These are phyloP conservation scores for Chloroclysta siterata DNA, from an alignment of 2,888 invertebrate genomes.

Conservation along the genomic window DNA sequence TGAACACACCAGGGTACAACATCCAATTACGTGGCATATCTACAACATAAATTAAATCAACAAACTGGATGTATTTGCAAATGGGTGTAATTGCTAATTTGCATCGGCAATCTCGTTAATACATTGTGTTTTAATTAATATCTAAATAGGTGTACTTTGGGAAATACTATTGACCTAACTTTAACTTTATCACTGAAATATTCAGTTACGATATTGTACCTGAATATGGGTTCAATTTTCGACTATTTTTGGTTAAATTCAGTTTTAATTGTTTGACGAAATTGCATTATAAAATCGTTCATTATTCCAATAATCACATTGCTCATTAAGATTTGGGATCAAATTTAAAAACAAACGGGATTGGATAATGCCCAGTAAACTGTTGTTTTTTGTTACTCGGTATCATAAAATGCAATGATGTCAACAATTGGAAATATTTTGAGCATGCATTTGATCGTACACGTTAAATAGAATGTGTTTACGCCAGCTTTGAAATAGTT, in stretches of 20 bases:
- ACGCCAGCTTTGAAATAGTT: no score
- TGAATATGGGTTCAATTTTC: conserved; percentile 39
- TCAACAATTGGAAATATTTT: no score
- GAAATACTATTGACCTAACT: conserved; percentile 47
- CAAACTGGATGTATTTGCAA: conserved; percentile 52
- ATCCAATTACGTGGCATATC: conserved; percentile 36
- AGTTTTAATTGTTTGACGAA: conserved; percentile 38
- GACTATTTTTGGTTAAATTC: conserved; percentile 31
- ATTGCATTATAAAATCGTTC: conserved; percentile 32
- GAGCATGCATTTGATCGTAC: no score
- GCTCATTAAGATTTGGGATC: conserved; percentile 12
- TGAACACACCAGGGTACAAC: conserved; percentile 14
- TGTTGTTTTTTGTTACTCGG: no score
- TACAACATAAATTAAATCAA: conserved; percentile 49
- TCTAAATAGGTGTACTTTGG: conserved; percentile 56
- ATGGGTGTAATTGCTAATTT: conserved; percentile 61
- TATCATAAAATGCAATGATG: no score
- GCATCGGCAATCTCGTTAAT: conserved; percentile 54
- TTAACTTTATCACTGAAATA: conserved; percentile 51
- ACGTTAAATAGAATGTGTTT: no score
- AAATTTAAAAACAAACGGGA: background rate
- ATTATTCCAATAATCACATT: conserved; percentile 9
- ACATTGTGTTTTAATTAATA: conserved; percentile 64
- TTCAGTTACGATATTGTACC: conserved; percentile 47
- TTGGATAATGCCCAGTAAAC: background rate